phyloP scores from a whole-genome alignment of 2,888 invertebrate species.

The Xiphydria camelus region DNA sequence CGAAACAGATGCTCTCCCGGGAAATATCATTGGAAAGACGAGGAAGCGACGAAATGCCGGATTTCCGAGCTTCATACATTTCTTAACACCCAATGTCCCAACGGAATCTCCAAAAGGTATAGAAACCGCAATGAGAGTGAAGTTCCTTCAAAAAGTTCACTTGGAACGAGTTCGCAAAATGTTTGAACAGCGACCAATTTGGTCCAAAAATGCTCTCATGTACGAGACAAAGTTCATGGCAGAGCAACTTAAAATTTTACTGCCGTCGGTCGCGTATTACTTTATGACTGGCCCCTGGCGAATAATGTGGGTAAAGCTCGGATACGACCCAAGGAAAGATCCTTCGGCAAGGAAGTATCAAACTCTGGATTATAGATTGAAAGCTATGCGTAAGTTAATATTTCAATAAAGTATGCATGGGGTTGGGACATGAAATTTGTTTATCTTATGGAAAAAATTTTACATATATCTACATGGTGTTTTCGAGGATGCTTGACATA shows the following conservation, averaged over 20 bases:
- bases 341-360: conserved; percentile 82
- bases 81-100: conserved; percentile 69
- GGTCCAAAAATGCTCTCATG: conserved; percentile 80
- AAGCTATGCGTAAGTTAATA: conserved; percentile 62
- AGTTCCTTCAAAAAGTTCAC: conserved; percentile 52
- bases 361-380: conserved; percentile 80
- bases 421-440: too few relatives aligned
- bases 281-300: conserved; percentile 92
- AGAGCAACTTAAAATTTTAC: conserved; percentile 72
- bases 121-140: conserved; percentile 60
- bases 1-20: conserved; percentile 41
- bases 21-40: conserved; percentile 60
- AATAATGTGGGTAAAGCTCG: conserved; percentile 84
- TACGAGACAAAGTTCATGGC: conserved; percentile 66
- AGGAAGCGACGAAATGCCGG: conserved; percentile 63
- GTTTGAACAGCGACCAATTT: conserved; percentile 86
- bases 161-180: conserved; percentile 55
- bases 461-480: conserved; percentile 1
- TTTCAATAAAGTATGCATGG: background rate
- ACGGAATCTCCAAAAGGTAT: conserved; percentile 64
- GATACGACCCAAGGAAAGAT: conserved; percentile 88
- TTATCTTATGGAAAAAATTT: too few relatives aligned
- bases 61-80: conserved; percentile 67
- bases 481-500: too few relatives aligned
- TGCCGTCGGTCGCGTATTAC: conserved; percentile 85